Percentiles rank a stretch among this genome's conserved stretches.
Evolutionary conservation across 2,113 vertebrate genomes (phyloP).

Genomic region (Chionis minor): DNA sequence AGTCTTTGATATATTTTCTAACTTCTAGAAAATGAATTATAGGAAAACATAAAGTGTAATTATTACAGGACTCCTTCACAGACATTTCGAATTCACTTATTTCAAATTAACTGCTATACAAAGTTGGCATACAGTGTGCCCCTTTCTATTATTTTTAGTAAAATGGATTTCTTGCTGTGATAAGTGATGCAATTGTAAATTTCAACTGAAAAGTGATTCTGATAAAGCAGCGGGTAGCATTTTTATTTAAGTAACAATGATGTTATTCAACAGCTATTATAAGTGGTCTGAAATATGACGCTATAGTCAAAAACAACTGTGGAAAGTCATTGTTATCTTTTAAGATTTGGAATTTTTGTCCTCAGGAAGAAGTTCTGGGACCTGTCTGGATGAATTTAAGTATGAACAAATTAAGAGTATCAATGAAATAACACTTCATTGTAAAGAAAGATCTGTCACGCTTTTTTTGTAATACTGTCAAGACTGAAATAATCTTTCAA

Average conservation of each 20-base stretch:
- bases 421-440: not conserved
- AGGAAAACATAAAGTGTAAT: conserved; percentile 60
- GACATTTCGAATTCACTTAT: conserved; percentile 66
- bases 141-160: conserved; percentile 69
- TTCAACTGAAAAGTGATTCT: conserved; percentile 67
- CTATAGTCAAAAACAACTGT: not conserved
- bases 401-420: not conserved
- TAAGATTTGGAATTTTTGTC: not conserved
- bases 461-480: not conserved
- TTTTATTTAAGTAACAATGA: conserved; percentile 66
- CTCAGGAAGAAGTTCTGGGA: not conserved
- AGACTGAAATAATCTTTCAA: not conserved
- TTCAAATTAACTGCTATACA: conserved; percentile 55
- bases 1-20: conserved; percentile 26
- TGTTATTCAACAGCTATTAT: conserved; percentile 24
- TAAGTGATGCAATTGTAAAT: conserved; percentile 72
- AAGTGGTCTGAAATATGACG: conserved; percentile 36
- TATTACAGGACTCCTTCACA: conserved; percentile 17
- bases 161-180: conserved; percentile 76
- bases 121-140: conserved; percentile 54
- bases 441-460: not conserved
- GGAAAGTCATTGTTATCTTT: not conserved
- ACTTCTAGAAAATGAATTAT: conserved; percentile 36
- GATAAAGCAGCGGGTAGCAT: conserved; percentile 61
- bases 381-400: not conserved